phyloP scores from a whole-genome alignment of 2,797 vertebrate genomes.

The Aldrovandia affinis region DNA sequence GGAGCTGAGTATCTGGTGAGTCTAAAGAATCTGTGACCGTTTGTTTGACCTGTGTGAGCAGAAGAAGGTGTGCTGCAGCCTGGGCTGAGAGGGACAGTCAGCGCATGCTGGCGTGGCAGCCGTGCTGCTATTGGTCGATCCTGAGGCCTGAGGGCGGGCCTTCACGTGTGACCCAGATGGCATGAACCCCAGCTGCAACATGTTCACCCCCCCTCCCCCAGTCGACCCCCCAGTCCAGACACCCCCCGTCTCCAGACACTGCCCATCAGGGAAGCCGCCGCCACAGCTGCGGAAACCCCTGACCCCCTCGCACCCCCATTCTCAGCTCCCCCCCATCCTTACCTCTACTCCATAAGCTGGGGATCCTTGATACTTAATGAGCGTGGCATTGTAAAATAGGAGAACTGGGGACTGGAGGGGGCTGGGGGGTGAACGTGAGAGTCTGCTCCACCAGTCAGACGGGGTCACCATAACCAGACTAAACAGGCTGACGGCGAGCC shows the following conservation, averaged over 20 bases:
- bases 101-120: not conserved
- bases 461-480: constrained; percentile 83
- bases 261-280: constrained; percentile 2
- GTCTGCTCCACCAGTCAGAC: constrained; percentile 69
- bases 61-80: not conserved
- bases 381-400: not conserved
- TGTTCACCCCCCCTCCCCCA: not conserved
- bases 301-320: not conserved
- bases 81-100: not conserved
- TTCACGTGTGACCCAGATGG: not conserved
- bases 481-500: constrained; percentile 77
- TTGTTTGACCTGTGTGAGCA: not conserved
- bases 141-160: not conserved
- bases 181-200: not conserved
- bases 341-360: not conserved
- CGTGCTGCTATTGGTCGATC: not conserved
- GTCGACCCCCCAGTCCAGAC: not conserved
- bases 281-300: not conserved
- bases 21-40: too few relatives aligned
- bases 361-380: constrained; percentile 9
- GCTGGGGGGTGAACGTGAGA: constrained; percentile 59
- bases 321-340: not conserved
- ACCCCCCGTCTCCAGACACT: not conserved
- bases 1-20: too few relatives aligned
- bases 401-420: not conserved